Percentiles rank a stretch among this genome's conserved stretches.
phyloP scores from a whole-genome alignment of 2,113 vertebrate species.

The Entelurus aequoreus region DNA sequence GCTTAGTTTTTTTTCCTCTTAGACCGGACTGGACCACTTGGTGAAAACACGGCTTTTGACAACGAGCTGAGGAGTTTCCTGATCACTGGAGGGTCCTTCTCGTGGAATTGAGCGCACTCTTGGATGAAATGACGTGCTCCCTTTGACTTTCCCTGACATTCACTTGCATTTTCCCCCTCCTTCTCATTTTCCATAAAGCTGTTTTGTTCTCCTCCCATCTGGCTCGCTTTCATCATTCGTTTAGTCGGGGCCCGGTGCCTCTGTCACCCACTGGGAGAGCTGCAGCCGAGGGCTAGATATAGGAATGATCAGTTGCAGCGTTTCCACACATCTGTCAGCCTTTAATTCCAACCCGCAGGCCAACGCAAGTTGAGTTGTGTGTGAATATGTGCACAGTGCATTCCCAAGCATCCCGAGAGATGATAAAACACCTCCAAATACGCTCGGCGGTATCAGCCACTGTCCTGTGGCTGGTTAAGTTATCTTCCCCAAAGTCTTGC shows the following conservation, averaged over 20 bases:
- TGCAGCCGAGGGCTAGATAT: constrained; percentile 29
- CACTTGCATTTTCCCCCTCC: background rate
- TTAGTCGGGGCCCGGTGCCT: constrained; percentile 29
- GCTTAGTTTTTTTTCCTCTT: background rate
- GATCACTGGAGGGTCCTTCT: constrained; percentile 52
- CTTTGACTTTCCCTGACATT: constrained; percentile 54
- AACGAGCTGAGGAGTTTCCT: constrained; percentile 67
- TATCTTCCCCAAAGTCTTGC: constrained; percentile 48
- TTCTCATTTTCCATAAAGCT: constrained; percentile 14
- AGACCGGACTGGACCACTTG: background rate
- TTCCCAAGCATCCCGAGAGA: background rate
- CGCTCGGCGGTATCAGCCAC: constrained; percentile 20
- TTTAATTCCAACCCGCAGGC: constrained; percentile 19
- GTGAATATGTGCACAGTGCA: constrained; percentile 6
- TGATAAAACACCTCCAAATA: constrained; percentile 12
- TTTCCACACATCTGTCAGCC: constrained; percentile 34
- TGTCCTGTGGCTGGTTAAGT: constrained; percentile 28
- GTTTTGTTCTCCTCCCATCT: constrained; percentile 48
- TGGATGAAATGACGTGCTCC: constrained; percentile 46
- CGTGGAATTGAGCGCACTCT: constrained; percentile 40
- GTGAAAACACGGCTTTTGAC: constrained; percentile 6
- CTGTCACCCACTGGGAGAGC: constrained; percentile 43
- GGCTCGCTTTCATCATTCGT: constrained; percentile 50
- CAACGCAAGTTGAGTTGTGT: background rate
- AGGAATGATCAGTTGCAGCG: constrained; percentile 39